Conservation (phyloP, 2,888 invertebrate genomes). For the Tetragonula carbonaria region DNA sequence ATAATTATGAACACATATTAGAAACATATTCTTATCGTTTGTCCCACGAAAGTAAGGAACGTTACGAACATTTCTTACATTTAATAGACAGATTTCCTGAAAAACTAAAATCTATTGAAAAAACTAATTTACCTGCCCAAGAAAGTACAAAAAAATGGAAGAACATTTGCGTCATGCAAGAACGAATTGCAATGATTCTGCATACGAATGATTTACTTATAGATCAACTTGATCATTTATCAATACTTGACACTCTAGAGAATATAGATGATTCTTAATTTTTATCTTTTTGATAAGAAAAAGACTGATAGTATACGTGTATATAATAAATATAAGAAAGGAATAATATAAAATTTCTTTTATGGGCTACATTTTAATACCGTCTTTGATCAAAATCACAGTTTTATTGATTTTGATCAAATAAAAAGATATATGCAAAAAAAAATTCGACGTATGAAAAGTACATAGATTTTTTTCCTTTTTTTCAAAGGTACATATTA, state of each 20-base stretch:
- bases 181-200: slow-evolving; percentile 75
- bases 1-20: slow-evolving; percentile 84
- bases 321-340: slow-evolving; percentile 18
- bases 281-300: slow-evolving; percentile 21
- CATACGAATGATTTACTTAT: slow-evolving; percentile 74
- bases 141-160: slow-evolving; percentile 77
- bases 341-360: neutral
- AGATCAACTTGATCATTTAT: slow-evolving; percentile 72
- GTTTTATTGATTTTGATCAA: neutral
- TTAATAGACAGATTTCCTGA: slow-evolving; percentile 75
- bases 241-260: slow-evolving; percentile 53
- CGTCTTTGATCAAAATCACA: neutral
- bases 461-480: neutral
- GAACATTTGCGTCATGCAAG: slow-evolving; percentile 77
- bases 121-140: slow-evolving; percentile 70
- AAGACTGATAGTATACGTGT: slow-evolving; percentile 50
- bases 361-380: slow-evolving; percentile 2
- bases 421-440: neutral
- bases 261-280: slow-evolving; percentile 63
- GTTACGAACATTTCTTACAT: slow-evolving; percentile 76
- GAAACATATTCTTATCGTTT: slow-evolving; percentile 83
- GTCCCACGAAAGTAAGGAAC: slow-evolving; percentile 79
- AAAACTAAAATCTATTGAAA: slow-evolving; percentile 68
- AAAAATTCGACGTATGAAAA: neutral
- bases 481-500: slow-evolving; percentile 1